A percentile compares a stretch with the other conserved stretches of the same genome.
Conservation (phyloP, 2,888 invertebrate species). For the Eudasyphora cyanicolor region DNA sequence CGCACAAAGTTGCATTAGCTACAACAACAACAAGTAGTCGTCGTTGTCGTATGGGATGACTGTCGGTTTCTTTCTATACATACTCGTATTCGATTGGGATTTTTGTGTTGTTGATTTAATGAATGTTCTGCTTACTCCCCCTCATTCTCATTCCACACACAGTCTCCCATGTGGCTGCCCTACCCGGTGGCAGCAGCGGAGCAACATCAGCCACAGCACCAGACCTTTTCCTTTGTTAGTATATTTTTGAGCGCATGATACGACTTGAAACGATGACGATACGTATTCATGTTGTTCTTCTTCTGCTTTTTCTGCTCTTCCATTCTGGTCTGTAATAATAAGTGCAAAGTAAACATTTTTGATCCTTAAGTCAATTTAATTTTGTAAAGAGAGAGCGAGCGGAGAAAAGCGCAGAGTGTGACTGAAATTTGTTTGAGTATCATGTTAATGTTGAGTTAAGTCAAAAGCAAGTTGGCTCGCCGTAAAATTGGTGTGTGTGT, state of each 20-base stretch:
- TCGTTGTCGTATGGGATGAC: neutral
- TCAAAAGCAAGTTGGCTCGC: neutral
- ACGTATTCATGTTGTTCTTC: neutral
- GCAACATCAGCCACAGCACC: no score
- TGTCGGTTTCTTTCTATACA: neutral
- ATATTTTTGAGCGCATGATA: neutral
- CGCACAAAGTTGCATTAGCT: slow-evolving; percentile 31
- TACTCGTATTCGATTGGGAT: neutral
- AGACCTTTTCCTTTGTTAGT: neutral
- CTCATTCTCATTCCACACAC: neutral
- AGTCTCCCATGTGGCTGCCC: neutral
- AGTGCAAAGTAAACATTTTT: slow-evolving; percentile 17
- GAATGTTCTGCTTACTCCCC: neutral
- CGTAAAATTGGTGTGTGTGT: neutral
- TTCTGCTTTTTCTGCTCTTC: neutral
- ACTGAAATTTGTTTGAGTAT: neutral
- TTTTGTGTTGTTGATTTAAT: slow-evolving; percentile 7
- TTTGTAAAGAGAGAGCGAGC: neutral
- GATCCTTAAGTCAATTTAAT: slow-evolving; percentile 17
- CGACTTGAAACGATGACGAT: no score
- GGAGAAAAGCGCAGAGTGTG: neutral
- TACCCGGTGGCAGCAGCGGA: neutral
- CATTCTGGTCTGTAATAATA: neutral
- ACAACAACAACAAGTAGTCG: slow-evolving; percentile 53
- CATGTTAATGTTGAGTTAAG: neutral